phyloP scores from a whole-genome alignment of 2,888 invertebrate genomes.

The Stenichneumon culpator region DNA sequence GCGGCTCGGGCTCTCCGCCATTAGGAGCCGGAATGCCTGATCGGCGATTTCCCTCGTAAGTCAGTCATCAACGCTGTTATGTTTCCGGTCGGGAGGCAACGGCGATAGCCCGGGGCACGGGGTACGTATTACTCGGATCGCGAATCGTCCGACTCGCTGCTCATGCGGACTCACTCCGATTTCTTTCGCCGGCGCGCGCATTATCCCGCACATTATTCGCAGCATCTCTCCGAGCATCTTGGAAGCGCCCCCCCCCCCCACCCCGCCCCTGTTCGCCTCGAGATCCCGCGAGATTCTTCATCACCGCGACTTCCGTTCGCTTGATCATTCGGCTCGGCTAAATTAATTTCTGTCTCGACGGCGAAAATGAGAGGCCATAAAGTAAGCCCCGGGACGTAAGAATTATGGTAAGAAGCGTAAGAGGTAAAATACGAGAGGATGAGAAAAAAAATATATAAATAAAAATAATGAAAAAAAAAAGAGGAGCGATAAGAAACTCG shows the following conservation, averaged over 20 bases:
- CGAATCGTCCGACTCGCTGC: conserved; percentile 2
- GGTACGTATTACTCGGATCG: conserved; percentile 12
- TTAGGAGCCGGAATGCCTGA: neutral
- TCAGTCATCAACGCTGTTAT: conserved; percentile 12
- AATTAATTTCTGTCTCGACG: conserved; percentile 59
- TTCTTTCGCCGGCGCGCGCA: conserved; percentile 10
- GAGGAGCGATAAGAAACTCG: conserved; percentile 33
- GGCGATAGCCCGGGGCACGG: neutral
- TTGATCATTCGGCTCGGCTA: conserved; percentile 37
- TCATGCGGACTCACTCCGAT: conserved; percentile 31
- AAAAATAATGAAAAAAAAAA: conserved; percentile 36
- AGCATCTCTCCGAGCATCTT: neutral
- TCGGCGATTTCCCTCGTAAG: conserved; percentile 41
- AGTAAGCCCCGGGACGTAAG: conserved; percentile 2
- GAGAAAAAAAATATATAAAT: neutral
- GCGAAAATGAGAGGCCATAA: conserved; percentile 48
- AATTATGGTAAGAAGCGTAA: conserved; percentile 8
- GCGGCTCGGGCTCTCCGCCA: neutral
- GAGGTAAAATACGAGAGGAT: neutral
- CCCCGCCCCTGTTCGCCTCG: neutral
- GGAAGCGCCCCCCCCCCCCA: no score
- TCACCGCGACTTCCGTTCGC: conserved; percentile 51
- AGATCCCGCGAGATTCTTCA: conserved; percentile 24
- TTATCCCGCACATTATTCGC: conserved; percentile 26
- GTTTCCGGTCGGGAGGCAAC: neutral